phyloP scores from a whole-genome alignment of 2,888 invertebrate genomes.

The Acrobasis suavella region DNA sequence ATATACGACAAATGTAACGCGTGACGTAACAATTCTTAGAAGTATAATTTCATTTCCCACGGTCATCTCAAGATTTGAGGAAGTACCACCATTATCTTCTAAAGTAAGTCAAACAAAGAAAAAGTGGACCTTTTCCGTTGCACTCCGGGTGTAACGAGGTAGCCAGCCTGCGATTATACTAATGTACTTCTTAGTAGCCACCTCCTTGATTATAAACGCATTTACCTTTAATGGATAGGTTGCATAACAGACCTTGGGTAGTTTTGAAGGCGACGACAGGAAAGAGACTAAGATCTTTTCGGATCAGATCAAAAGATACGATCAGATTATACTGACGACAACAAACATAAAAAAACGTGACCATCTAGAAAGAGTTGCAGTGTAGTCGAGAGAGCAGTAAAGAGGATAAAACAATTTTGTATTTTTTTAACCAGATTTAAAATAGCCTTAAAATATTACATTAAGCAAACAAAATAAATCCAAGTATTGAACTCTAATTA shows the following conservation, averaged over 20 bases:
- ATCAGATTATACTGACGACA: background rate
- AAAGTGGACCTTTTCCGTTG: constrained; percentile 33
- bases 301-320: constrained; percentile 6
- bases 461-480: too few relatives aligned
- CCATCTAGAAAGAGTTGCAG: too few relatives aligned
- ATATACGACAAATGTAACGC: background rate
- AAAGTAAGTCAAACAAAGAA: constrained; percentile 67
- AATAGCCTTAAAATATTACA: too few relatives aligned
- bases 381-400: too few relatives aligned
- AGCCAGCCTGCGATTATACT: constrained; percentile 59
- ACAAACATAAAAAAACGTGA: background rate
- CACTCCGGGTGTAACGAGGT: constrained; percentile 53
- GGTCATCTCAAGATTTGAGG: constrained; percentile 71
- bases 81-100: constrained; percentile 72
- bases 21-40: constrained; percentile 42
- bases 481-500: too few relatives aligned
- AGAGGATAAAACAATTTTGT: too few relatives aligned
- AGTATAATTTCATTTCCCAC: constrained; percentile 71
- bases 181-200: constrained; percentile 61
- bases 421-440: too few relatives aligned
- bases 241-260: constrained; percentile 32
- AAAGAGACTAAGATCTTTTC: constrained; percentile 3
- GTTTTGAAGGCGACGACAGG: constrained; percentile 5
- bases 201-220: constrained; percentile 69
- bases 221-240: constrained; percentile 58